phyloP scores from a whole-genome alignment of 2,797 vertebrate genomes.

The Coracias cyanogaster region DNA sequence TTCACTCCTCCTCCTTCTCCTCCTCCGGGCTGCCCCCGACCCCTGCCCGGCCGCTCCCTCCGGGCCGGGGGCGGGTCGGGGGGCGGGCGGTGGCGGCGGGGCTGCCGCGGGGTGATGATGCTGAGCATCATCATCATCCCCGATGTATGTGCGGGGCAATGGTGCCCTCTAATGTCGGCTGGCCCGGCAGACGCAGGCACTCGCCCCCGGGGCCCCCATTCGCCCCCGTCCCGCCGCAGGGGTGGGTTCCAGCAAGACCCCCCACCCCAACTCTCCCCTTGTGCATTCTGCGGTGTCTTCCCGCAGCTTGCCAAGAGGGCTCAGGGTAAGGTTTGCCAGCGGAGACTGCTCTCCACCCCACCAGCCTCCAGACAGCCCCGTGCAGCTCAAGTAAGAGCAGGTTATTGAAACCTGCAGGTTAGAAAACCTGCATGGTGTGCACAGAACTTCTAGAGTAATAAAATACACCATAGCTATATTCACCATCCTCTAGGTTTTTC shows the following conservation, averaged over 20 bases:
- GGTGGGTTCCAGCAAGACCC: not conserved
- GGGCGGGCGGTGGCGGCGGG: not conserved
- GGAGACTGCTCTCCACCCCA: rapidly evolving
- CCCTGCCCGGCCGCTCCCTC: not conserved
- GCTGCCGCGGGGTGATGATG: not conserved
- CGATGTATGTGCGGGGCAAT: constrained; percentile 7
- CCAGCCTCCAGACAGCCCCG: not conserved
- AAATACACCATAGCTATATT: not conserved
- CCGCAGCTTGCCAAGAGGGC: rapidly evolving
- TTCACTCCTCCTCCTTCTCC: too few relatives aligned
- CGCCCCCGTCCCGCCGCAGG: not conserved
- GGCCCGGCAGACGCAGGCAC: not conserved
- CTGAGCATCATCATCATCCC: not conserved
- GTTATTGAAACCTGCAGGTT: rapidly evolving
- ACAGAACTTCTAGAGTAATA: not conserved
- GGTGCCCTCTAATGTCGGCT: constrained; percentile 64
- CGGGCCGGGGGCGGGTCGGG: not conserved
- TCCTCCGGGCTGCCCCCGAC: not conserved
- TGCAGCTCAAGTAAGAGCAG: not conserved
- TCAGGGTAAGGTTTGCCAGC: not conserved
- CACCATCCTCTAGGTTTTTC: not conserved
- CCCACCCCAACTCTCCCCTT: too few relatives aligned
- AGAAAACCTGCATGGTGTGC: rapidly evolving
- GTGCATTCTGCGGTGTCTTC: rapidly evolving
- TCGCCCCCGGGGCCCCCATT: not conserved